A percentile compares a stretch with the other conserved stretches of the same genome.
Evolutionary conservation across 1,140 invertebrate species (phyloP).

Genomic region (Megalopta genalis): DNA sequence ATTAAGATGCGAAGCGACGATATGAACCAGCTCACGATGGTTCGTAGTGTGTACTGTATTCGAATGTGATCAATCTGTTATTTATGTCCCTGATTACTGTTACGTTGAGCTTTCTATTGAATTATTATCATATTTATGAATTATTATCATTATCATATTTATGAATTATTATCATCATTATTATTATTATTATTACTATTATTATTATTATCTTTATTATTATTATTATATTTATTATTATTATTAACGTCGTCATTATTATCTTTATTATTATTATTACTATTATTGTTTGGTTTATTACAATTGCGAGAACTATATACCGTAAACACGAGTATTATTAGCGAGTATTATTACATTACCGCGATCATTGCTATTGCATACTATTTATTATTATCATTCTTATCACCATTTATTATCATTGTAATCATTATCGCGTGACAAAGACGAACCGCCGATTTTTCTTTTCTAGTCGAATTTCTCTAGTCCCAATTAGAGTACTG

Average conservation of each 20-base stretch:
- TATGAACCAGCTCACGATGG: slow-evolving; percentile 33
- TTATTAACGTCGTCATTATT: slow-evolving; percentile 34
- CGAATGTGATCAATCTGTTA: slow-evolving; percentile 65
- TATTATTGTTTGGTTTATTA: slow-evolving; percentile 42
- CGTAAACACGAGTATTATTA: neutral
- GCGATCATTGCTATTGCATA: slow-evolving; percentile 26
- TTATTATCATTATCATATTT: slow-evolving; percentile 47
- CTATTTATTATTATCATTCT: slow-evolving; percentile 37
- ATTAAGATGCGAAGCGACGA: slow-evolving; percentile 34
- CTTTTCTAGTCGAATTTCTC: slow-evolving; percentile 59
- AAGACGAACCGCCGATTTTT: slow-evolving; percentile 24
- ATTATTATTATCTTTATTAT: slow-evolving; percentile 51
- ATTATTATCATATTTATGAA: slow-evolving; percentile 36
- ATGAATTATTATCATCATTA: slow-evolving; percentile 41
- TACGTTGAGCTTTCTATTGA: slow-evolving; percentile 56
- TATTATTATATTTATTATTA: slow-evolving; percentile 28
- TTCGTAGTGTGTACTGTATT: slow-evolving; percentile 61
- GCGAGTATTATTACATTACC: slow-evolving; percentile 24
- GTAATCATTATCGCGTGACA: slow-evolving; percentile 44
- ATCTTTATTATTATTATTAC: slow-evolving; percentile 30
- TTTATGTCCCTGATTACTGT: slow-evolving; percentile 49
- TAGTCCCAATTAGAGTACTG: slow-evolving; percentile 57
- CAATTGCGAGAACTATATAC: slow-evolving; percentile 25
- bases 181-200: slow-evolving; percentile 45
- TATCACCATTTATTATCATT: slow-evolving; percentile 46